Percentiles rank a stretch among this genome's conserved stretches.
These are phyloP conservation scores for Epinephelus coioides DNA, from an alignment of 2,797 vertebrate genomes.

Conservation along the genomic window DNA sequence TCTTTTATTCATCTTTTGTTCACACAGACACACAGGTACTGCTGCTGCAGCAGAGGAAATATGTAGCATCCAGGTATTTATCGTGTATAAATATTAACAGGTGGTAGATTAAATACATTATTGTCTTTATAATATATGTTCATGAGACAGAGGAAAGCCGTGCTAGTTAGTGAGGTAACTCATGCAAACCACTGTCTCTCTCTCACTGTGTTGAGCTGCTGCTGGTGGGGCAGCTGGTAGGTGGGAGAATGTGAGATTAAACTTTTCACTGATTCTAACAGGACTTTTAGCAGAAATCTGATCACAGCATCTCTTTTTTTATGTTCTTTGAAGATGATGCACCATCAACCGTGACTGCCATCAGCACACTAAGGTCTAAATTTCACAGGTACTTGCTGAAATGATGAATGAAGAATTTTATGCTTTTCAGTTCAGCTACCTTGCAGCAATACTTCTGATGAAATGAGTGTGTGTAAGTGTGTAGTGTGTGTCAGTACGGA, in stretches of 20 bases:
- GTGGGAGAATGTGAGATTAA: conserved; percentile 65
- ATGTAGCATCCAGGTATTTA: conserved; percentile 39
- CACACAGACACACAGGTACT: conserved; percentile 33
- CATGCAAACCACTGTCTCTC: conserved; percentile 29
- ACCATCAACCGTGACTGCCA: conserved; percentile 38
- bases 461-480: conserved; percentile 6
- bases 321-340: conserved; percentile 41
- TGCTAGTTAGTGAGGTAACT: conserved; percentile 23
- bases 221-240: conserved; percentile 62
- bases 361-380: conserved; percentile 26
- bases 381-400: conserved; percentile 48
- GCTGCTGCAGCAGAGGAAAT: conserved; percentile 20
- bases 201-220: conserved; percentile 30
- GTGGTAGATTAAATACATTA: conserved; percentile 25
- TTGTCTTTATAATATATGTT: conserved; percentile 26
- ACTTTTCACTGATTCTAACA: conserved; percentile 67
- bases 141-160: conserved; percentile 14
- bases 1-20: conserved; percentile 65
- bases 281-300: conserved; percentile 51
- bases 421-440: conserved; percentile 33
- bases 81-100: conserved; percentile 45
- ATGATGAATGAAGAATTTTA: conserved; percentile 45
- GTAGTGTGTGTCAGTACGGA: conserved; percentile 13
- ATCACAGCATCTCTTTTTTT: conserved; percentile 49
- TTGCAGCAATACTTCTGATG: conserved; percentile 33